phyloP scores from a whole-genome alignment of 2,888 invertebrate genomes.

The Agrochola lychnidis region DNA sequence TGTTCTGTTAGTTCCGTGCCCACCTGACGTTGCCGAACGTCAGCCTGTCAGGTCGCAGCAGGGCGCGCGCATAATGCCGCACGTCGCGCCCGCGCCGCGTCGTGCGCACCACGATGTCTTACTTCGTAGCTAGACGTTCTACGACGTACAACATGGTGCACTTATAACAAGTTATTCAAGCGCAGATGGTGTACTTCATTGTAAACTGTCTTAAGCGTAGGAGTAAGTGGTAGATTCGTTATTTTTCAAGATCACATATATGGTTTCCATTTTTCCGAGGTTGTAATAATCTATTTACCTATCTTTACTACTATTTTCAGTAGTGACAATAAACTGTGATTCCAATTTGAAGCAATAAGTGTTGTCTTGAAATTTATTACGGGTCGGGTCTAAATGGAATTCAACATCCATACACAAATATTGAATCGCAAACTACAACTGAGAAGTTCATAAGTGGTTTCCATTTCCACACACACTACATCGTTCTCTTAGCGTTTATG shows the following conservation, averaged over 20 bases:
- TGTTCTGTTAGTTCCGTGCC: background rate
- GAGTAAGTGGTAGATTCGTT: too few species aligned
- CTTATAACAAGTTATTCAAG: constrained; percentile 12
- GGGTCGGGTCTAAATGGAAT: background rate
- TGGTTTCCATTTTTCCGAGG: background rate
- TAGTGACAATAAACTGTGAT: too few species aligned
- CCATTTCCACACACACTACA: constrained; percentile 1
- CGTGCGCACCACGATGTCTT: constrained; percentile 24
- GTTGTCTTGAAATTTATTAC: background rate
- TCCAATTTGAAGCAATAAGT: background rate
- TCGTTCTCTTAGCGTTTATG: constrained; percentile 3
- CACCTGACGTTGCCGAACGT: background rate
- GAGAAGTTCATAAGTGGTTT: constrained; percentile 13
- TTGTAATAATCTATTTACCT: background rate
- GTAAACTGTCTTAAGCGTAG: background rate
- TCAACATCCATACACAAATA: background rate
- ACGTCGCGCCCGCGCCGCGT: constrained; percentile 14
- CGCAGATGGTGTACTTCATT: background rate
- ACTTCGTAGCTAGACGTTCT: constrained; percentile 7
- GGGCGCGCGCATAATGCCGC: constrained; percentile 40
- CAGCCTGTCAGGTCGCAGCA: constrained; percentile 29
- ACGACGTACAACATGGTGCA: constrained; percentile 6
- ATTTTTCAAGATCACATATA: background rate
- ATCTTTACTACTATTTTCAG: background rate
- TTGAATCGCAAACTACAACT: constrained; percentile 8